Conservation (phyloP, 2,888 invertebrate genomes). For the Idaea aversata region DNA sequence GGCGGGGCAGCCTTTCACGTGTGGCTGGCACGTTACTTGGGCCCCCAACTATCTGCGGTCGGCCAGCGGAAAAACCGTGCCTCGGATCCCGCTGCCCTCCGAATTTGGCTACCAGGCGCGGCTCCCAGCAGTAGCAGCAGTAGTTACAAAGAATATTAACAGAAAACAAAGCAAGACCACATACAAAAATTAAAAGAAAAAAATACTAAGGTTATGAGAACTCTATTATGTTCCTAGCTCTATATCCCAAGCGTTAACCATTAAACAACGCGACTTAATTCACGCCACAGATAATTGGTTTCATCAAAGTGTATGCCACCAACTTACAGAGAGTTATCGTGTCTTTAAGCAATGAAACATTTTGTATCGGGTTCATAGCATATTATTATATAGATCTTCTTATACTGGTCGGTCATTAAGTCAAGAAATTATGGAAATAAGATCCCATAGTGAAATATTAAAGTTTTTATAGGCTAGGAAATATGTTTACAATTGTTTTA, state of each 20-base stretch:
- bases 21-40: too few species aligned
- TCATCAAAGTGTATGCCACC: constrained; percentile 49
- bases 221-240: constrained; percentile 24
- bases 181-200: constrained; percentile 4
- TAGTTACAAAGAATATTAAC: not conserved
- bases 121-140: too few species aligned
- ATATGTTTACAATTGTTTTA: constrained; percentile 13
- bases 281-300: constrained; percentile 66
- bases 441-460: constrained; percentile 37
- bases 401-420: constrained; percentile 19
- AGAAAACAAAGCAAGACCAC: not conserved
- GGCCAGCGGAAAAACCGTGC: too few species aligned
- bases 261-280: constrained; percentile 57
- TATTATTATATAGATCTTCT: constrained; percentile 29
- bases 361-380: not conserved
- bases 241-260: constrained; percentile 35
- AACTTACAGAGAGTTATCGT: constrained; percentile 20
- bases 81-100: too few species aligned
- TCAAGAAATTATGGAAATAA: constrained; percentile 52
- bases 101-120: too few species aligned
- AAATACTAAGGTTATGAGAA: not conserved
- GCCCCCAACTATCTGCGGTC: too few species aligned
- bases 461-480: constrained; percentile 48
- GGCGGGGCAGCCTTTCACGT: too few species aligned
- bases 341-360: constrained; percentile 5